Percentiles rank a stretch among this genome's conserved stretches.
phyloP scores from a whole-genome alignment of 1,140 invertebrate species.

The Polypedilum vanderplanki region DNA sequence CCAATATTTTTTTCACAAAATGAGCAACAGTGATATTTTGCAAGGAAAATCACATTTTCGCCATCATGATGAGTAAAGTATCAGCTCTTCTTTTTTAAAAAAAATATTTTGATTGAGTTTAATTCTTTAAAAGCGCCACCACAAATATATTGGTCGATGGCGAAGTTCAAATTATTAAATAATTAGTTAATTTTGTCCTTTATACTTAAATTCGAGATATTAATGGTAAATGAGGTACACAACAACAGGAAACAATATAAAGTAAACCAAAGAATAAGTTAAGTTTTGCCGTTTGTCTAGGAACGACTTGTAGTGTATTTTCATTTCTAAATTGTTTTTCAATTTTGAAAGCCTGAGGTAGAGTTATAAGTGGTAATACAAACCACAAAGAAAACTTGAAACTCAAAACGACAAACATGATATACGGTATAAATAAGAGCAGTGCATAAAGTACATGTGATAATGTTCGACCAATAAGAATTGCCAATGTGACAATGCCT shows the following conservation, averaged over 20 bases:
- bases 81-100: too few relatives aligned
- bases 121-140: too few relatives aligned
- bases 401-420: constrained; percentile 76
- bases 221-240: constrained; percentile 50
- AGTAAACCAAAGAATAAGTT: constrained; percentile 87
- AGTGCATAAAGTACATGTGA: constrained; percentile 88
- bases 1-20: too few relatives aligned
- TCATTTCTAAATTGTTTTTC: constrained; percentile 80
- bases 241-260: constrained; percentile 72
- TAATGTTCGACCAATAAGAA: constrained; percentile 82
- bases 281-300: constrained; percentile 78
- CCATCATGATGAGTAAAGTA: too few relatives aligned
- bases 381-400: constrained; percentile 82
- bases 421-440: constrained; percentile 85
- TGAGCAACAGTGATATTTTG: too few relatives aligned
- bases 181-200: neutral
- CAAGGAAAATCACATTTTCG: too few relatives aligned
- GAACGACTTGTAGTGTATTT: constrained; percentile 70
- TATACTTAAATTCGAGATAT: constrained; percentile 26
- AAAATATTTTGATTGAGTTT: too few relatives aligned
- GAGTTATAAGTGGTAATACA: constrained; percentile 76
- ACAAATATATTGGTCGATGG: too few relatives aligned
- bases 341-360: constrained; percentile 80
- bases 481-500: constrained; percentile 87
- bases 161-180: too few relatives aligned